Base-by-base conservation (phyloP, 1,140 invertebrate species). In the Tetraneura akinire region DNA sequence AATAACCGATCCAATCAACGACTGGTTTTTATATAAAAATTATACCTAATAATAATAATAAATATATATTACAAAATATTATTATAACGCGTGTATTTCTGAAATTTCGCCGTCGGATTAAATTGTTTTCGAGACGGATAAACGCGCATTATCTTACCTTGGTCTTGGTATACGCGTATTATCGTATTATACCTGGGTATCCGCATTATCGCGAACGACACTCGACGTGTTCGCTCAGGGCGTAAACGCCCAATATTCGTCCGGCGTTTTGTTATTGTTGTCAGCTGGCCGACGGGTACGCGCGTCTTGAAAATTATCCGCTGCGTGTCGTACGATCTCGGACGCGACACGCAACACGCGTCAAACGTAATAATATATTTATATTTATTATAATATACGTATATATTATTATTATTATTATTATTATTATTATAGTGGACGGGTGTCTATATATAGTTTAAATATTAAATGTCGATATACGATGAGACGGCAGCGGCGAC, bases 231-330 rank as follows among this genome's bases (percentile, higher is more conserved):
- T 16, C 32, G 32, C 62, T 42, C 10, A 6, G 62, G 62, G 62
- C 62, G 18, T 32, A 42, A 42, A 37, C 62, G 62, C 37, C 42
- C 42, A 66, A 4, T 37, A 8, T 4, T 37, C 8, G 32, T 37
- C 32, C 32, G 8, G 3, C n/a, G n/a, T 37, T 4, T 8, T 37
- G 32, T 37, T 37, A 26, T 23, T 32, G 8, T 32, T 21, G 62
- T 66, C 62, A 66, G 62, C 62, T 66, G 62, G 62, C n/a, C 32
- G 32, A 66, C 62, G 62, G 32, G 62, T n/a, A 1, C 10, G 62
- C 11, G 1, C 10, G 45, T 47, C 45, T 47, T 14, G 45, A 1
- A 47, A 13, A 47, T 47, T n/a, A 37, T 10, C 32, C 18, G 29
- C 18, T 14, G 32, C n/a, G n/a, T 21, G n/a, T 66, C n/a, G 37